Conservation (phyloP, 1,140 invertebrate genomes). For the Aphis gossypii region DNA sequence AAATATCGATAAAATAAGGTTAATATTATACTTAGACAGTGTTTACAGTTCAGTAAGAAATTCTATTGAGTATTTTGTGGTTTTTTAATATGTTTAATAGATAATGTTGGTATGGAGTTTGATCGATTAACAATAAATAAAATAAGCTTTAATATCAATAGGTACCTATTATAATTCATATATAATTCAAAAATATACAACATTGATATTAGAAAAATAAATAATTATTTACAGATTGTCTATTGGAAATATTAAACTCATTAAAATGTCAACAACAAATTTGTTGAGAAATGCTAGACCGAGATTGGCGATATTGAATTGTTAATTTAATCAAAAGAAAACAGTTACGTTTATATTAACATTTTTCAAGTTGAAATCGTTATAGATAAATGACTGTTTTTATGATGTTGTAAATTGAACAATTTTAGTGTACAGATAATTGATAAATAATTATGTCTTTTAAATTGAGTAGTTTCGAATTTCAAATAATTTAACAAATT, state of each 20-base stretch:
- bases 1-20: constrained; percentile 24
- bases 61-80: background rate
- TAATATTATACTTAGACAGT: background rate
- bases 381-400: background rate
- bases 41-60: background rate
- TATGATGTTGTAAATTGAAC: background rate
- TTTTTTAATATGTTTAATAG: background rate
- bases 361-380: background rate
- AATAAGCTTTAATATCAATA: background rate
- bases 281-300: too few relatives aligned
- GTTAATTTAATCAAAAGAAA: background rate
- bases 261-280: too few relatives aligned
- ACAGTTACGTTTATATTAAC: background rate
- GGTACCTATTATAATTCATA: too few relatives aligned
- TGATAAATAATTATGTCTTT: background rate
- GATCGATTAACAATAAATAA: background rate
- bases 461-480: background rate
- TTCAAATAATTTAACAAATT: background rate
- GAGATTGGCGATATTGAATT: too few relatives aligned
- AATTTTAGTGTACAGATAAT: background rate
- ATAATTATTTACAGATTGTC: too few relatives aligned
- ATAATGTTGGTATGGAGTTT: background rate
- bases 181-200: too few relatives aligned
- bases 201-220: too few relatives aligned
- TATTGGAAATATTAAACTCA: too few relatives aligned